A percentile compares a stretch with the other conserved stretches of the same genome.
Evolutionary conservation across 2,888 invertebrate genomes (phyloP).

Genomic region (Athetis lepigone): DNA sequence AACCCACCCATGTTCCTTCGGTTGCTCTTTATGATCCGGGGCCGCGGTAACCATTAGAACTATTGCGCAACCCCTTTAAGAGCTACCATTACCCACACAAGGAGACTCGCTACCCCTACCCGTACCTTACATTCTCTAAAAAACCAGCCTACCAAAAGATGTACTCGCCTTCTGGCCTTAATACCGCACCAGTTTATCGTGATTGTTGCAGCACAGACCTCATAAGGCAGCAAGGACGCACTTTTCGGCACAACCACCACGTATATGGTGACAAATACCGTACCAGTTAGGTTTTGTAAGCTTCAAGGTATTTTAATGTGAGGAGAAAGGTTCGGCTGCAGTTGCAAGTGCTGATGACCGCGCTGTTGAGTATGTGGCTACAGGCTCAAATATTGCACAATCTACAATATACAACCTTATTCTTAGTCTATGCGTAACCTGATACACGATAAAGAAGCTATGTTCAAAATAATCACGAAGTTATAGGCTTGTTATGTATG

Average conservation of each 20-base stretch:
- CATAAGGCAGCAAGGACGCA: slow-evolving; percentile 60
- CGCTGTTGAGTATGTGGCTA: background rate
- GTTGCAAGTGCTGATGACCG: slow-evolving; percentile 45
- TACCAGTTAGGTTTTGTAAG: slow-evolving; percentile 60
- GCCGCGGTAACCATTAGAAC: too few relatives aligned
- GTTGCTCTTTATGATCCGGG: too few relatives aligned
- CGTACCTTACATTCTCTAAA: slow-evolving; percentile 8
- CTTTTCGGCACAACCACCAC: slow-evolving; percentile 42
- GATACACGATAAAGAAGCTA: too few relatives aligned
- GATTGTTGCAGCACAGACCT: slow-evolving; percentile 46
- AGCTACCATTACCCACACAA: too few relatives aligned
- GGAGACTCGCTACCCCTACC: too few relatives aligned
- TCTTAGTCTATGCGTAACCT: too few relatives aligned
- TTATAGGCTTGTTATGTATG: too few relatives aligned
- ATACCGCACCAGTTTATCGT: slow-evolving; percentile 21
- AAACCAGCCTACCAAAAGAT: slow-evolving; percentile 38
- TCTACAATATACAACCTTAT: too few relatives aligned
- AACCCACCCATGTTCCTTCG: too few relatives aligned
- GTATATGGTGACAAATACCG: slow-evolving; percentile 54
- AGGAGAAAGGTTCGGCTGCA: slow-evolving; percentile 59
- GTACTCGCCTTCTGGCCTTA: slow-evolving; percentile 40
- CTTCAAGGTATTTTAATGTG: slow-evolving; percentile 50
- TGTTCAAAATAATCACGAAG: too few relatives aligned
- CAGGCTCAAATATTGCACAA: too few relatives aligned
- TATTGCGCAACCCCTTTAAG: too few relatives aligned